Base-by-base conservation (phyloP, 2,113 vertebrate genomes). In the Leptobrachium ailaonicum region DNA sequence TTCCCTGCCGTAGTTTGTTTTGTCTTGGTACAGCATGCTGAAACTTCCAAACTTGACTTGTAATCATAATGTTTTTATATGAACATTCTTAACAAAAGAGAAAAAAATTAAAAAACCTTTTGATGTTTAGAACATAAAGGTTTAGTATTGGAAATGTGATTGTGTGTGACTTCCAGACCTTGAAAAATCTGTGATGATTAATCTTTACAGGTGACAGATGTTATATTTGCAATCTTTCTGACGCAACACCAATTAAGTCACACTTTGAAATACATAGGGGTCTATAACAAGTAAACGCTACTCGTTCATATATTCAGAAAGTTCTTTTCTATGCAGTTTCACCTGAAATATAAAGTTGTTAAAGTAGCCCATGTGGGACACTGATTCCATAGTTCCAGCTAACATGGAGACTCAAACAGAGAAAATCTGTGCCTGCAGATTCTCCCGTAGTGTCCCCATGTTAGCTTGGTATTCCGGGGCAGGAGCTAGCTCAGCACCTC, bases 41-140 rank as follows among this genome's bases (percentile, higher is more conserved):
- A 32, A 76, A 67, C 11, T 53, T 42, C 76, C 58, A 50, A 12
- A 45, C 41, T 40, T 69, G 10, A 60, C 41, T 44, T 60, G 41
- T 14, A 70, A 58, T 41, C 14, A 3, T 14, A 60, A 69, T 77
- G 76, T 62, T 77, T 77, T 58, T 69, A 42, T 60, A 70, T 60
- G 76, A 70, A 77, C 76, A 77, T 77, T 77, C 53, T 77, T 70
- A 58, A 45, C 50, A 20, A 6, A 45, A 10, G 45, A 41, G 12
- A 67, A 54, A 56, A 50, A 42, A 42, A 67, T n/a, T 70, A 69
- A 70, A 32, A 20, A 40, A 8, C 69, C 66, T 62, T 72, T 79
- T 79, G 69, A 79, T 70, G 69, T 79, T 79, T 72, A 13, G 13
- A 42, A 79, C 71, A 73, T 58, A 72, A 8, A 60, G 66, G 58